These are phyloP conservation scores for Smutsia temminckii DNA, from an alignment of 2,797 vertebrate species.

Conservation along the genomic window DNA sequence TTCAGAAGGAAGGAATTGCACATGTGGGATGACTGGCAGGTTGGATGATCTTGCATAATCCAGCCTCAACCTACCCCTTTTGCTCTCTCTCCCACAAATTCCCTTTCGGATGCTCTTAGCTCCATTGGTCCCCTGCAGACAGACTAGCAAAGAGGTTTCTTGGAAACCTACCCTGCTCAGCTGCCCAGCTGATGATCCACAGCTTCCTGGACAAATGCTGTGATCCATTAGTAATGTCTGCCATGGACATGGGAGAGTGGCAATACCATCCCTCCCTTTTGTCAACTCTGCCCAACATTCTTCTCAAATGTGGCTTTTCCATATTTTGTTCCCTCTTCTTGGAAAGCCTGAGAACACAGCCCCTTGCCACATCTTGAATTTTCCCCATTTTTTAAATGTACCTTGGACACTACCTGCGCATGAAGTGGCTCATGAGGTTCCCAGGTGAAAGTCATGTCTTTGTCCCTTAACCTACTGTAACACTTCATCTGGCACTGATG, in stretches of 20 bases:
- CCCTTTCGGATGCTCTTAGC: background rate
- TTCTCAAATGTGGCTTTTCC: background rate
- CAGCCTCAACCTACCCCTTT: background rate
- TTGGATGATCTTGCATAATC: background rate
- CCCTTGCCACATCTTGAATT: background rate
- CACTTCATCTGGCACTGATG: background rate
- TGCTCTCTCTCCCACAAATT: background rate
- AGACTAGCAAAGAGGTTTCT: background rate
- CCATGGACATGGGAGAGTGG: background rate
- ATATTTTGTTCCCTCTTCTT: background rate
- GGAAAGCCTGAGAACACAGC: background rate
- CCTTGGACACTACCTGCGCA: background rate
- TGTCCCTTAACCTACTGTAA: background rate
- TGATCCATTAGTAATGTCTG: slow-evolving; percentile 21
- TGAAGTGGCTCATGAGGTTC: background rate
- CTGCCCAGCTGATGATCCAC: background rate
- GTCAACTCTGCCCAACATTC: background rate
- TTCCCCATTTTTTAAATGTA: background rate
- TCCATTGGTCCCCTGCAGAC: background rate
- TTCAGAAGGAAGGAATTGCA: background rate
- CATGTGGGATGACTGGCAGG: background rate
- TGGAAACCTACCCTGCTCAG: background rate
- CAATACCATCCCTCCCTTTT: background rate
- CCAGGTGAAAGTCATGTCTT: background rate
- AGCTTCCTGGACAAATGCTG: background rate